Percentiles rank a stretch among this genome's conserved stretches.
Evolutionary conservation across 2,888 invertebrate genomes (phyloP).

Genomic region (Chymomyza fuscimana): DNA sequence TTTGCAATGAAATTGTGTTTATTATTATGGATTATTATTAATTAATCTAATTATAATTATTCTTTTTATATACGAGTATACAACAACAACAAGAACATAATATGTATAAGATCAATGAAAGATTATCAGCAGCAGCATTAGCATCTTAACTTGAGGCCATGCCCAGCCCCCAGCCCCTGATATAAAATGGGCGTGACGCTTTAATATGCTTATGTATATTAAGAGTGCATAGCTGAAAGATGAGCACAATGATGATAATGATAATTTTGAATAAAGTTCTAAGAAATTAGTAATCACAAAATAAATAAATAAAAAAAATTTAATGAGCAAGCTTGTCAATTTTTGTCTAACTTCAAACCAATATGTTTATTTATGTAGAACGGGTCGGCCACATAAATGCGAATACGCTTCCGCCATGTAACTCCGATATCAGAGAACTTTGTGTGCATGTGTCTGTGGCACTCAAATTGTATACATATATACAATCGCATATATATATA

Average conservation of each 20-base stretch:
- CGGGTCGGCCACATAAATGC: background rate
- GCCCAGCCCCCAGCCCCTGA: background rate
- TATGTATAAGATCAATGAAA: conserved; percentile 35
- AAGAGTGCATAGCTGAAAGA: background rate
- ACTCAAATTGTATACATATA: no score
- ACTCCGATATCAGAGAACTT: no score
- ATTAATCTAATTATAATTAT: conserved; percentile 71
- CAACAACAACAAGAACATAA: conserved; percentile 47
- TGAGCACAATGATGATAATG: conserved; percentile 26
- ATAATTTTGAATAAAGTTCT: conserved; percentile 76
- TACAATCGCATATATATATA: no score
- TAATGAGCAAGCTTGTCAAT: background rate
- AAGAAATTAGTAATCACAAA: conserved; percentile 76
- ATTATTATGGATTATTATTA: conserved; percentile 66
- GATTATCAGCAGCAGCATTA: background rate
- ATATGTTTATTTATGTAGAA: background rate
- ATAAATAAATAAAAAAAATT: conserved; percentile 53
- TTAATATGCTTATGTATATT: background rate
- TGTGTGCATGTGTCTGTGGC: no score
- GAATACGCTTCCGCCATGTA: no score
- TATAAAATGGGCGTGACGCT: background rate
- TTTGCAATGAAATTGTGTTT: conserved; percentile 77
- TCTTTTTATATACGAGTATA: conserved; percentile 79
- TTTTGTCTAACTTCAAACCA: background rate
- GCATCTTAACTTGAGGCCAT: background rate